A percentile compares a stretch with the other conserved stretches of the same genome.
Evolutionary conservation across 2,888 invertebrate genomes (phyloP).

Genomic region (Dusona sp.): DNA sequence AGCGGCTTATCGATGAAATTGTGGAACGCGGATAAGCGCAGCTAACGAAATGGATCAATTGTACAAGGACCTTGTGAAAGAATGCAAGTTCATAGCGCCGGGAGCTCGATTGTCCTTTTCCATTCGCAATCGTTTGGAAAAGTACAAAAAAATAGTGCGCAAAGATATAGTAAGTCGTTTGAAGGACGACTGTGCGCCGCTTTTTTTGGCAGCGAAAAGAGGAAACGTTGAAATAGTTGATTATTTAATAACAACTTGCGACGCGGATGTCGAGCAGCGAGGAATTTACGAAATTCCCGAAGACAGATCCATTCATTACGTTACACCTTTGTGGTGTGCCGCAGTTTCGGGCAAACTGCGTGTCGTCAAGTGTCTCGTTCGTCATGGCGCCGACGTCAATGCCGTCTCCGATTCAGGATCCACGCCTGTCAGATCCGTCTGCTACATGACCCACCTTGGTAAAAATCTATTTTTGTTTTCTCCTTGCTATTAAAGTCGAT

Average conservation of each 20-base stretch:
- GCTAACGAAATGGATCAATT: slow-evolving; percentile 83
- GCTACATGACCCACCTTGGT: slow-evolving; percentile 95
- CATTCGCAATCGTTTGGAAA: slow-evolving; percentile 86
- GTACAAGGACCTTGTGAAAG: slow-evolving; percentile 88
- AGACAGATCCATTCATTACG: slow-evolving; percentile 92
- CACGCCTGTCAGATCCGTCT: slow-evolving; percentile 95
- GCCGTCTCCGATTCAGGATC: slow-evolving; percentile 95
- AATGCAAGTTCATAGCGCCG: slow-evolving; percentile 89
- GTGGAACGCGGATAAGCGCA: slow-evolving; percentile 14
- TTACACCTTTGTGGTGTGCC: slow-evolving; percentile 96
- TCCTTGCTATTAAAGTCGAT: slow-evolving; percentile 11
- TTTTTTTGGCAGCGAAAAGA: slow-evolving; percentile 92
- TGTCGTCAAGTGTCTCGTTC: slow-evolving; percentile 91
- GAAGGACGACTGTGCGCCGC: slow-evolving; percentile 92
- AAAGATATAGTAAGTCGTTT: slow-evolving; percentile 89
- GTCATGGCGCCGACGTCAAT: slow-evolving; percentile 94
- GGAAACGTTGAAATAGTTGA: slow-evolving; percentile 94
- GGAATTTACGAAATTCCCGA: slow-evolving; percentile 94
- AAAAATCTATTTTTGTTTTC: slow-evolving; percentile 81
- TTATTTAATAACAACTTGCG: slow-evolving; percentile 93
- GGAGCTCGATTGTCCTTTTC: slow-evolving; percentile 88
- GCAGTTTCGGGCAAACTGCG: slow-evolving; percentile 93
- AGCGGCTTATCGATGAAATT: neutral
- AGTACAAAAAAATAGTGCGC: slow-evolving; percentile 87
- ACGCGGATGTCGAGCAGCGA: slow-evolving; percentile 93